Evolutionary conservation across 2,797 vertebrate species (phyloP), one percentile per base, ranked within the genome.

Genomic region (Cirrhinus molitorella): DNA sequence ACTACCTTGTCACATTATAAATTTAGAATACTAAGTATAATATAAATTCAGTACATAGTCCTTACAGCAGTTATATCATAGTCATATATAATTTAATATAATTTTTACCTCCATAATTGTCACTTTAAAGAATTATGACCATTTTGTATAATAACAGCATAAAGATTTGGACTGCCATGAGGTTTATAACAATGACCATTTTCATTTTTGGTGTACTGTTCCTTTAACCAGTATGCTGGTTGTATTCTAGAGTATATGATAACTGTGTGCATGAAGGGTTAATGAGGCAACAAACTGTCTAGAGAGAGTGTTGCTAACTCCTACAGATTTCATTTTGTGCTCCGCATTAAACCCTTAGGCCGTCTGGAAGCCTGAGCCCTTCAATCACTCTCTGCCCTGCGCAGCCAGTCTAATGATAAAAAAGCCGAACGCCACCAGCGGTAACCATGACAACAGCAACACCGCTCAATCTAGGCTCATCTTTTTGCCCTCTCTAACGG

Each of bases 371-470:
- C 76, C 51, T 47, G 45, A 66, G 5, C 63, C 61, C 40, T 19
- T 86, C 76, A 89, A 84, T 89, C 87, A 91, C 89, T 91, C 91
- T 91, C 88, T 92, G 84, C 89, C 86, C 88, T 80, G 78, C 88
- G 87, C 89, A 89, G 91, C 89, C 91, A 19, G 53, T 87, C 88
- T 91, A 83, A 79, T 88, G 80, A 92, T 91, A 91, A 90, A 83
- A n/a, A 93, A 91, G 88, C 88, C 91, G 53, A 86, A 86, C n/a
- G 23, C 81, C 53, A 73, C 14, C 61, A 61, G 88, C 72, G 1
- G 93, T 94, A 94, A 91, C 93, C 93, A 95, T 94, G 93, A 93
- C 93, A 93, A 94, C 92, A 19, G 86, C 63, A 89, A 92, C 90
- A 91, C 87, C 79, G 87, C 51, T 63, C 21, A 91, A 92, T 92